These are phyloP conservation scores for Thalpophila matura DNA, from an alignment of 2,888 invertebrate genomes.

Conservation along the genomic window DNA sequence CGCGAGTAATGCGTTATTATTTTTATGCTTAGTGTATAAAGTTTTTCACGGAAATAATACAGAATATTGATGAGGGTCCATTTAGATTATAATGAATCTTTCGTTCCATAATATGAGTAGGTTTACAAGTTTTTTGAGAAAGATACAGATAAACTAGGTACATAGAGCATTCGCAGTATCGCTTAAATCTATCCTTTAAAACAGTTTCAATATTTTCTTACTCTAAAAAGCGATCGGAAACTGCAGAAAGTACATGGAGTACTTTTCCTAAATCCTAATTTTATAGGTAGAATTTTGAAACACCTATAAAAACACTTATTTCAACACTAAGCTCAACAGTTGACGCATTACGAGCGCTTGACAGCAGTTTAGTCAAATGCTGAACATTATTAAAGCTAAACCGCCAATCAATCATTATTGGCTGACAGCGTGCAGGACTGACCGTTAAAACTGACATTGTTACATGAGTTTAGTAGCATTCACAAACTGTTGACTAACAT, in stretches of 20 bases:
- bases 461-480: constrained; percentile 23
- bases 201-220: background rate
- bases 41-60: constrained; percentile 10
- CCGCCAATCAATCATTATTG: constrained; percentile 48
- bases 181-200: constrained; percentile 1
- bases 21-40: constrained; percentile 6
- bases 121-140: background rate
- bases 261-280: too few species aligned
- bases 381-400: constrained; percentile 40
- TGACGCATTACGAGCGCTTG: constrained; percentile 23
- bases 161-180: background rate
- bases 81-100: constrained; percentile 9
- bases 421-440: constrained; percentile 32
- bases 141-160: too few species aligned
- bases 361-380: constrained; percentile 43
- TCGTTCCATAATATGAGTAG: background rate
- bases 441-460: constrained; percentile 37
- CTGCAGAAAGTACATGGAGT: too few species aligned
- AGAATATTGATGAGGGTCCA: background rate
- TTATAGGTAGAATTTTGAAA: too few species aligned
- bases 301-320: constrained; percentile 21
- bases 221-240: background rate
- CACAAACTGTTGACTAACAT: constrained; percentile 21
- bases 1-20: background rate
- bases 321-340: constrained; percentile 14